Percentiles rank a stretch among this genome's conserved stretches.
Conservation (phyloP, 2,888 invertebrate species). For the Alcis repandata region DNA sequence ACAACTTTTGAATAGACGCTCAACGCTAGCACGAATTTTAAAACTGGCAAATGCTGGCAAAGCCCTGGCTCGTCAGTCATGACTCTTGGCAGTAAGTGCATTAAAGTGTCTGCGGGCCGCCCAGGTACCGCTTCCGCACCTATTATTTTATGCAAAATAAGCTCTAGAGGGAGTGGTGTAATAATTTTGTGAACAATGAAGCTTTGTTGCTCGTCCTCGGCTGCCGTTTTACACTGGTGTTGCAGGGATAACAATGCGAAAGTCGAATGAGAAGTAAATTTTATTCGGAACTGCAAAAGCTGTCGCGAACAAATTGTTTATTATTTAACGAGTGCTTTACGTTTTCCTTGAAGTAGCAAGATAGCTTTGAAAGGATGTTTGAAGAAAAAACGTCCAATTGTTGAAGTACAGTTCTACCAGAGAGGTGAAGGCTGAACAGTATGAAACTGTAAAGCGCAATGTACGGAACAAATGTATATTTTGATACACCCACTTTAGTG, state of each 20-base stretch:
- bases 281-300: conserved; percentile 34
- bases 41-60: conserved; percentile 55
- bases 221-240: conserved; percentile 47
- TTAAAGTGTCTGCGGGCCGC: conserved; percentile 66
- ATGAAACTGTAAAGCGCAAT: no score
- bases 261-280: conserved; percentile 38
- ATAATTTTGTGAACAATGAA: conserved; percentile 74
- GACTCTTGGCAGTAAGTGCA: conserved; percentile 69
- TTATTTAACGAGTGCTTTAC: conserved; percentile 7
- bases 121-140: conserved; percentile 61
- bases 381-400: neutral
- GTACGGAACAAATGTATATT: no score
- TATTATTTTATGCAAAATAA: conserved; percentile 80
- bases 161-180: conserved; percentile 63
- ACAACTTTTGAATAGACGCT: conserved; percentile 58
- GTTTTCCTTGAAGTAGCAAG: neutral
- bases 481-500: no score
- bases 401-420: neutral
- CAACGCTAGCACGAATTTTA: conserved; percentile 55
- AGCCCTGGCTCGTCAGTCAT: conserved; percentile 60
- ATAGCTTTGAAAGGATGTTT: neutral
- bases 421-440: neutral
- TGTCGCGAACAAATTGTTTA: conserved; percentile 30
- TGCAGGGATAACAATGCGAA: conserved; percentile 48
- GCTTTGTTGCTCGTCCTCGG: conserved; percentile 61